Evolutionary conservation across 2,113 vertebrate genomes (phyloP).

Genomic region (Zosterops pallidus): DNA sequence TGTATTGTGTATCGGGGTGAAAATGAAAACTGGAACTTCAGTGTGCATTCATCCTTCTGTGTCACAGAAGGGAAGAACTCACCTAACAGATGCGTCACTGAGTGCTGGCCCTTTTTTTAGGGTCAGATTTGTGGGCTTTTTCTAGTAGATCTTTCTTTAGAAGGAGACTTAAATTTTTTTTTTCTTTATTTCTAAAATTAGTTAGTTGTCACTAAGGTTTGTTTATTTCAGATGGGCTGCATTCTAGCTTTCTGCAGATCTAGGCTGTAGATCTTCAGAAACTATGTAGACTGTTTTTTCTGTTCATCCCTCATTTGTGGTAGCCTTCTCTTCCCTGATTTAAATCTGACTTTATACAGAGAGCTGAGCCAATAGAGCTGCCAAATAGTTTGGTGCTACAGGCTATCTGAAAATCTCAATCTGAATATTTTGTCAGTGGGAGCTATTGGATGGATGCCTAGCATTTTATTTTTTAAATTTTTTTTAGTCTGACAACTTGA

Average conservation of each 20-base stretch:
- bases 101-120: neutral
- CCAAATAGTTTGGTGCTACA: constrained; percentile 20
- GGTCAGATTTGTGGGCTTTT: neutral
- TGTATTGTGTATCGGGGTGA: neutral
- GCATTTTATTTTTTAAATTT: neutral
- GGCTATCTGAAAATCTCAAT: constrained; percentile 48
- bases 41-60: neutral
- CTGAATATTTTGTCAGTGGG: constrained; percentile 45
- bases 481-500: neutral
- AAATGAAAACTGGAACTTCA: neutral
- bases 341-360: neutral
- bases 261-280: neutral
- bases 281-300: neutral
- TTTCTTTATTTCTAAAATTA: neutral
- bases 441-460: constrained; percentile 36
- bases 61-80: neutral
- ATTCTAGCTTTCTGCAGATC: neutral
- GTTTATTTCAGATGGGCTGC: neutral
- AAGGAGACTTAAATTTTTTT: neutral
- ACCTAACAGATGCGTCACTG: neutral
- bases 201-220: neutral
- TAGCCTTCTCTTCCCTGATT: neutral
- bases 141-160: neutral
- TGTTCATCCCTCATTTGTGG: neutral
- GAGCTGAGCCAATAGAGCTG: constrained; percentile 6